These are phyloP conservation scores for Nephrotoma guestfalica DNA, from an alignment of 2,888 invertebrate genomes.

Conservation along the genomic window DNA sequence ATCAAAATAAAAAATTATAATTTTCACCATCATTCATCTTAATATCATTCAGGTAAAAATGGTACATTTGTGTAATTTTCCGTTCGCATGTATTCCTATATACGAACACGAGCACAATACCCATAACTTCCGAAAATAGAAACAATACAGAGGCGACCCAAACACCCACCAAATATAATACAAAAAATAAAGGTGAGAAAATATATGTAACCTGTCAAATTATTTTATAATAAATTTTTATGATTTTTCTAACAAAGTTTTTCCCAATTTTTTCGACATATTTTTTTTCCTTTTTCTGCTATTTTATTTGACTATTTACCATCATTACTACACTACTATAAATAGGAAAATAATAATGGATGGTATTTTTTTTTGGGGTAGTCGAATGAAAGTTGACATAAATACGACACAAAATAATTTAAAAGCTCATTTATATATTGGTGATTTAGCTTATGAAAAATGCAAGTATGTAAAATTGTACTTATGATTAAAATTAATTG, in stretches of 20 bases:
- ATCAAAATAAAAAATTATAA: background rate
- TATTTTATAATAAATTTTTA: background rate
- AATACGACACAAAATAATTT: background rate
- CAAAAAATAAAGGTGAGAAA: background rate
- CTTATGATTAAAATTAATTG: background rate
- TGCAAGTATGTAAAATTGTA: background rate
- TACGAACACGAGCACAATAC: background rate
- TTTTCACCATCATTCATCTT: background rate
- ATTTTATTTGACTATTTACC: background rate
- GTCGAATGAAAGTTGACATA: background rate
- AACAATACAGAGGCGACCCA: background rate
- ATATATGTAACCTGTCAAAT: background rate
- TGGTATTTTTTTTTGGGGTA: background rate
- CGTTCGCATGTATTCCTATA: background rate
- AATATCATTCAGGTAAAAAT: background rate
- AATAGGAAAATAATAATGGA: background rate
- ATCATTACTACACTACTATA: background rate
- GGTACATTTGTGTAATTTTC: background rate
- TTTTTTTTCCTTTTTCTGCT: background rate
- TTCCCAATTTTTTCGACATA: background rate
- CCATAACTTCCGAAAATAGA: background rate
- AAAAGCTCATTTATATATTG: background rate
- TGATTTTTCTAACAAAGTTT: background rate
- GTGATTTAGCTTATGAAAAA: background rate
- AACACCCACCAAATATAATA: background rate